These are phyloP conservation scores for Oscheius sp. DNA, from an alignment of 2,888 invertebrate genomes.

Conservation along the genomic window DNA sequence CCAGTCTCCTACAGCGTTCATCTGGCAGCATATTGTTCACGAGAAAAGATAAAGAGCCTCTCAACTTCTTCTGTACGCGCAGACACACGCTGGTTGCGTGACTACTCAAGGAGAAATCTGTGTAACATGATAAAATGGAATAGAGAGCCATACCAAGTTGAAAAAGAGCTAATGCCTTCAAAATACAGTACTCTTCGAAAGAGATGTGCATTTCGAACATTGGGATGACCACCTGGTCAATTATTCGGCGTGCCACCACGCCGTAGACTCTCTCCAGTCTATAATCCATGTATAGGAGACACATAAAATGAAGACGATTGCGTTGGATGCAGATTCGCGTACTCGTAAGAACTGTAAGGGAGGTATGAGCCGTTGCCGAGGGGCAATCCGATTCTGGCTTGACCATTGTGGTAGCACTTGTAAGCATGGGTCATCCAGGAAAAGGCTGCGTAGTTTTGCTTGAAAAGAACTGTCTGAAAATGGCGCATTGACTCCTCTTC, in stretches of 20 bases:
- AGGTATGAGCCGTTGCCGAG: constrained; percentile 20
- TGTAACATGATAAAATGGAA: not conserved
- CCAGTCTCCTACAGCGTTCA: not conserved
- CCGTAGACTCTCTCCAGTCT: constrained; percentile 17
- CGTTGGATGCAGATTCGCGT: constrained; percentile 12
- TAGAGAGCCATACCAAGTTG: not conserved
- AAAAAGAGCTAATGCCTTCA: constrained; percentile 19
- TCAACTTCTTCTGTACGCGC: constrained; percentile 10
- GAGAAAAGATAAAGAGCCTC: not conserved
- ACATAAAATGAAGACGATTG: constrained; percentile 11
- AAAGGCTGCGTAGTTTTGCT: constrained; percentile 15
- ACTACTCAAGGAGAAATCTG: constrained; percentile 2
- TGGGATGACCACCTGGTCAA: constrained; percentile 21
- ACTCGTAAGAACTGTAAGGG: constrained; percentile 24
- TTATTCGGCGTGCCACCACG: constrained; percentile 8
- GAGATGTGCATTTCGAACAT: constrained; percentile 20
- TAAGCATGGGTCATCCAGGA: constrained; percentile 22
- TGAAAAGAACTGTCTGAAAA: constrained; percentile 8
- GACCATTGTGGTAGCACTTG: constrained; percentile 25
- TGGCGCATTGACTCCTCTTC: not conserved
- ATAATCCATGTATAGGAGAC: constrained; percentile 14
- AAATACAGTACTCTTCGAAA: constrained; percentile 29
- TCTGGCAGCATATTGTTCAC: not conserved
- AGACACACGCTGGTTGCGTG: constrained; percentile 2
- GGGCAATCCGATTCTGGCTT: constrained; percentile 12